phyloP scores from a whole-genome alignment of 1,140 invertebrate genomes.

The Drosophila sturtevanti region DNA sequence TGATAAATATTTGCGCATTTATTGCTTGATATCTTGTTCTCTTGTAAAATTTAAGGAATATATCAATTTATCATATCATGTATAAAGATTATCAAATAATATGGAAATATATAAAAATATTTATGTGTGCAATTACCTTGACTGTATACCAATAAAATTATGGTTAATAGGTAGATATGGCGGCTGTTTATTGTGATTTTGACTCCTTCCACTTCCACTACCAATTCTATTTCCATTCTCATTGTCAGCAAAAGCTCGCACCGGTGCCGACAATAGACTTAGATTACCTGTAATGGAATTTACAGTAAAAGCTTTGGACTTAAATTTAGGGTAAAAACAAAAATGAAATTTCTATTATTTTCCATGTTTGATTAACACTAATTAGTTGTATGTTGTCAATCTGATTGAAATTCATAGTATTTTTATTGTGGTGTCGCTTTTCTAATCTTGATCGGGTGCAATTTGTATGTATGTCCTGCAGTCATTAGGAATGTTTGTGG shows the following conservation, averaged over 20 bases:
- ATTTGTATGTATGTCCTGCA: slow-evolving; percentile 11
- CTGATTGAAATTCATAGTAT: slow-evolving; percentile 20
- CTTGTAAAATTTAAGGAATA: too few species aligned
- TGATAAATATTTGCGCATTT: too few species aligned
- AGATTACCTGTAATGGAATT: slow-evolving; percentile 57
- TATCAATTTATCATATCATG: too few species aligned
- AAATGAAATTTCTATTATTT: background rate
- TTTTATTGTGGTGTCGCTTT: background rate
- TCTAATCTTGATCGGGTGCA: slow-evolving; percentile 56
- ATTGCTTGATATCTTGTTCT: too few species aligned
- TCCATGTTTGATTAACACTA: slow-evolving; percentile 52
- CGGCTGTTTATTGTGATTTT: slow-evolving; percentile 41
- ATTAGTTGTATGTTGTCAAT: slow-evolving; percentile 57
- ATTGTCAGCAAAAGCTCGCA: slow-evolving; percentile 36
- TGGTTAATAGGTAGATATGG: slow-evolving; percentile 46
- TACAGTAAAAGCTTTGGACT: background rate
- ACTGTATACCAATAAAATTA: slow-evolving; percentile 74
- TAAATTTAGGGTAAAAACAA: background rate
- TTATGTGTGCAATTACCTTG: slow-evolving; percentile 65
- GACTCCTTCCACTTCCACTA: slow-evolving; percentile 39
- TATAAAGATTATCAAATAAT: too few species aligned
- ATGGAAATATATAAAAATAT: too few species aligned
- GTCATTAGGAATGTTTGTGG: slow-evolving; percentile 32
- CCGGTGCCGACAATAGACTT: slow-evolving; percentile 53
- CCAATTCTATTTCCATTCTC: slow-evolving; percentile 39